Evolutionary conservation across 2,113 vertebrate species (phyloP).

Genomic region (Chaetops frenatus): DNA sequence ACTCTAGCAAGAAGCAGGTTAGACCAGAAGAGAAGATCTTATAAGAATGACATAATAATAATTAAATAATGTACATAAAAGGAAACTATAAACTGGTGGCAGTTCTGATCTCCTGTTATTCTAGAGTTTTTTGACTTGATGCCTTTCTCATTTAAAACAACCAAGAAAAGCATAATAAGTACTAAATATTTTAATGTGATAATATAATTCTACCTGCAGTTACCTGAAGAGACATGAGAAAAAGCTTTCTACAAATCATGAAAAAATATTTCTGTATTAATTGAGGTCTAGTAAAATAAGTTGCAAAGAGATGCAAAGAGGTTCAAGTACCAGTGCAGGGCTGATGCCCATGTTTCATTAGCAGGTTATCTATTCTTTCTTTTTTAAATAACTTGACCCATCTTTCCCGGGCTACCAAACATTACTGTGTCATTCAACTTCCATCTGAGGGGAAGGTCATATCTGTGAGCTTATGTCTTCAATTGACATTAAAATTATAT

Average conservation of each 20-base stretch:
- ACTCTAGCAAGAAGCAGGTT: background rate
- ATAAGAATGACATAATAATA: background rate
- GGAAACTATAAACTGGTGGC: background rate
- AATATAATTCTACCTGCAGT: background rate
- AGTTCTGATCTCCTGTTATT: background rate
- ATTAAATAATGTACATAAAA: background rate
- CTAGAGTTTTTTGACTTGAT: background rate
- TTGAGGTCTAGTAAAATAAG: background rate
- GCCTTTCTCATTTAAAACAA: background rate
- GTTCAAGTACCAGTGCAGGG: background rate
- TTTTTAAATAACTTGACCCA: background rate
- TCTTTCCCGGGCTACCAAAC: background rate
- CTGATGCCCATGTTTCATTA: background rate
- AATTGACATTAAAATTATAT: background rate
- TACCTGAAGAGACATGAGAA: background rate
- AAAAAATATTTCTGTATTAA: background rate
- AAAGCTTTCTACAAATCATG: background rate
- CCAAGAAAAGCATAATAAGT: background rate
- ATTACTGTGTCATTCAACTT: background rate
- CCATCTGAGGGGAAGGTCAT: background rate
- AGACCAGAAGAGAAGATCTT: background rate
- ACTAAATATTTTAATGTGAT: background rate
- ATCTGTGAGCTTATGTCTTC: background rate
- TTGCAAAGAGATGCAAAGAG: background rate
- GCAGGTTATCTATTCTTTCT: background rate